Conservation (phyloP, 64 coral and sea anemone species). For the Anthopleura sola region DNA sequence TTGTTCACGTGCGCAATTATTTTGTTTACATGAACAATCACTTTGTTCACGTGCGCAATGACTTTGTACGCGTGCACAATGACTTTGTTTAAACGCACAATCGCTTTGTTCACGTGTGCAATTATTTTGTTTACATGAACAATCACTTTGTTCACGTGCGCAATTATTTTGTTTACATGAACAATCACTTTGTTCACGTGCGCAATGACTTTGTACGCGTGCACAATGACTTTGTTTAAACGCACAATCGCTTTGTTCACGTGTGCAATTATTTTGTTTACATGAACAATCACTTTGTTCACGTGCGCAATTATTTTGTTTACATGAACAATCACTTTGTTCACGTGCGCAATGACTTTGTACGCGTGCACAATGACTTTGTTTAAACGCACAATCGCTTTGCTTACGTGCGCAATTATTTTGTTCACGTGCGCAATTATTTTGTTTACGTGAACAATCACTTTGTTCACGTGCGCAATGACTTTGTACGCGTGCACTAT, state of each 20-base stretch:
- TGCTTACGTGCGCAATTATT: background rate
- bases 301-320: too few species aligned
- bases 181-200: background rate
- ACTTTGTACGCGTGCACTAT: background rate
- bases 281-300: background rate
- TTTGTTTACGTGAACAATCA: constrained; percentile 24
- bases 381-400: background rate
- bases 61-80: background rate
- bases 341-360: background rate
- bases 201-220: background rate
- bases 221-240: background rate
- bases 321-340: background rate
- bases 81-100: background rate
- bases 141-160: background rate
- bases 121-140: too few species aligned
- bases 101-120: too few species aligned
- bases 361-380: background rate
- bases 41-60: too few species aligned
- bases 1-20: background rate
- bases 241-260: background rate
- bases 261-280: background rate
- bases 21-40: background rate
- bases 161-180: background rate
- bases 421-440: background rate
- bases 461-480: background rate